Conservation (phyloP, 2,113 vertebrate species). For the Eurystomus gularis region DNA sequence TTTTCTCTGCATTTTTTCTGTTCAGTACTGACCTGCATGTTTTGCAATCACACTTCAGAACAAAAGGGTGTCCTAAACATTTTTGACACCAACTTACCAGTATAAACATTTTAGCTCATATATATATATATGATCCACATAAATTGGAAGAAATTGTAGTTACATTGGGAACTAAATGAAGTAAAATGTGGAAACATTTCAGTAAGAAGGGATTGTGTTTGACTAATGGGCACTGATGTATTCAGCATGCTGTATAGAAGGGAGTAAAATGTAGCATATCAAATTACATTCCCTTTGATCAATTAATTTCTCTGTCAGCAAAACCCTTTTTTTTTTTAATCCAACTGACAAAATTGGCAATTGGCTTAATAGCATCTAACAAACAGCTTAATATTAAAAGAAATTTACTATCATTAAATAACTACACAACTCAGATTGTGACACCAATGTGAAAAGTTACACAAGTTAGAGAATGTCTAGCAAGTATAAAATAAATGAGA, state of each 20-base stretch:
- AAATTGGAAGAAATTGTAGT: not conserved
- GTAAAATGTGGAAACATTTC: not conserved
- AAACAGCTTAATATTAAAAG: not conserved
- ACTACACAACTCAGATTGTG: not conserved
- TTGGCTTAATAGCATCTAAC: not conserved
- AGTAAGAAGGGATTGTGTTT: not conserved
- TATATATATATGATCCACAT: not conserved
- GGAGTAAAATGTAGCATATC: fast-evolving
- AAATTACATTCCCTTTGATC: not conserved
- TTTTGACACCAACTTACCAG: not conserved
- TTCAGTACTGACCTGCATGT: not conserved
- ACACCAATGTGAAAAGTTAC: not conserved
- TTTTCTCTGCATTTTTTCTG: not conserved
- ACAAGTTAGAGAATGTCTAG: not conserved
- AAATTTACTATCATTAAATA: not conserved
- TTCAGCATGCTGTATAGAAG: not conserved
- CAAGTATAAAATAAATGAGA: not conserved
- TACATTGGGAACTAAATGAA: not conserved
- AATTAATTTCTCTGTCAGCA: not conserved
- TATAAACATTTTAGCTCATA: not conserved
- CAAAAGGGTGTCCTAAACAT: not conserved
- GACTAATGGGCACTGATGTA: not conserved
- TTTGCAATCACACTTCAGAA: not conserved
- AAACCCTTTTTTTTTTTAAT: not conserved
- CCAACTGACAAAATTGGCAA: not conserved